These are phyloP conservation scores for Anas platyrhynchos DNA, from an alignment of 2,113 vertebrate genomes.

Conservation along the genomic window DNA sequence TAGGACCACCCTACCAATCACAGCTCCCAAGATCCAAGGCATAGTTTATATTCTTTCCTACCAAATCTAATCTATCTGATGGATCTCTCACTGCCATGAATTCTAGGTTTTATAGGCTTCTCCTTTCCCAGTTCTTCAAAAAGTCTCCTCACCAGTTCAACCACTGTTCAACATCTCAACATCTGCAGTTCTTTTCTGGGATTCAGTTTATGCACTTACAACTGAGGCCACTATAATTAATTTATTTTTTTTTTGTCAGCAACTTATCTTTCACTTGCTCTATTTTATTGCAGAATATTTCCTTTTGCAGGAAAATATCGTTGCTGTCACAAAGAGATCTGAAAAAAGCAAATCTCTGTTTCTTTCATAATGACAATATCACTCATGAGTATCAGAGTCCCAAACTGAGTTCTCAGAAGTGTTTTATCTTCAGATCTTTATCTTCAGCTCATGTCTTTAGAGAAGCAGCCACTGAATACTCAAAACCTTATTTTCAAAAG, in stretches of 20 bases:
- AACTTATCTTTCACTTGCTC: background rate
- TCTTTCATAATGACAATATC: background rate
- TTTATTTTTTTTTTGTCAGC: background rate
- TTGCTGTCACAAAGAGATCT: background rate
- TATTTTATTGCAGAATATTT: background rate
- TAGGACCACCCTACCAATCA: background rate
- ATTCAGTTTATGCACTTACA: background rate
- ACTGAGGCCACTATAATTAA: background rate
- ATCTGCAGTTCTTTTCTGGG: background rate
- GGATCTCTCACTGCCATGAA: background rate
- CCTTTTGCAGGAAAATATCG: background rate
- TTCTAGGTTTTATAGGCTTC: background rate
- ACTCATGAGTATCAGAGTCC: background rate
- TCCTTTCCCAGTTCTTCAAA: background rate
- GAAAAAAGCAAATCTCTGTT: background rate
- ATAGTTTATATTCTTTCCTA: background rate
- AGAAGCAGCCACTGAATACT: background rate
- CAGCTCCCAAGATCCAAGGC: background rate
- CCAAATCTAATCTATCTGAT: background rate
- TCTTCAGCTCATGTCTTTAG: background rate
- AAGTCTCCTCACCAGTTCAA: background rate
- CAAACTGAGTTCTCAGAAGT: background rate
- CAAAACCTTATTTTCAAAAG: background rate
- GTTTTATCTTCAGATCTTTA: background rate
- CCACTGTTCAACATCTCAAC: background rate